Evolutionary conservation across 2,888 invertebrate species (phyloP), one percentile per base, ranked within the genome.

Genomic region (Eilema caniola): DNA sequence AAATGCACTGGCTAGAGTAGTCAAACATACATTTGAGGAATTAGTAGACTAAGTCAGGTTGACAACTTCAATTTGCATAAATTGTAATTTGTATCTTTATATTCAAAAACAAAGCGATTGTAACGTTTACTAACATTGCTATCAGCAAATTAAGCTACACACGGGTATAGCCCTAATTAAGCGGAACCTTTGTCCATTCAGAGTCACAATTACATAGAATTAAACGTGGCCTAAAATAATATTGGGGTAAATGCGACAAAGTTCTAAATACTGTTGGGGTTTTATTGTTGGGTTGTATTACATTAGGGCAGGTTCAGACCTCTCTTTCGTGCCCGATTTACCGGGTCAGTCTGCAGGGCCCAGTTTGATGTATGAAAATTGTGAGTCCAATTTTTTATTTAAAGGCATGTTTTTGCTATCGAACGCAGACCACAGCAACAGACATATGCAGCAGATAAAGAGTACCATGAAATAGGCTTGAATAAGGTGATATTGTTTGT

Each of bases 211-310:
- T 86, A 86, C 84, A 83, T 78, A 80, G 83, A 84, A 84, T 86
- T 88, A 86, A 86, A 86, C 80, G 80, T 75, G 75, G 77, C 86
- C 87, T 88, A 86, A 87, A 88, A 89, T 87, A 88, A 89, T 89
- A 89, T 89, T 83, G 82, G 75, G 78, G 82, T 80, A 83, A 83
- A 86, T 83, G 81, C 81, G 81, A 83, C 85, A 84, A 84, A 85
- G 85, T 86, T 85, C 80, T 76, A 69, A 76, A 80, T 80, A 77
- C 75, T 74, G 76, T 76, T 74, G 72, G 76, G 76, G 78, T 81
- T 84, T n/a, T 83, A 84, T 79, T 72, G 73, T 64, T 66, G 77
- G 82, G 71, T 74, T 74, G 67, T 69, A 74, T 73, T 71, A 67
- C 72, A 73, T 74, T 75, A 76, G 56, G 64, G 63, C 67, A 64